Evolutionary conservation across 2,888 invertebrate genomes (phyloP), one percentile per base, ranked within the genome.

Genomic region (Kryphioiulus occultus): DNA sequence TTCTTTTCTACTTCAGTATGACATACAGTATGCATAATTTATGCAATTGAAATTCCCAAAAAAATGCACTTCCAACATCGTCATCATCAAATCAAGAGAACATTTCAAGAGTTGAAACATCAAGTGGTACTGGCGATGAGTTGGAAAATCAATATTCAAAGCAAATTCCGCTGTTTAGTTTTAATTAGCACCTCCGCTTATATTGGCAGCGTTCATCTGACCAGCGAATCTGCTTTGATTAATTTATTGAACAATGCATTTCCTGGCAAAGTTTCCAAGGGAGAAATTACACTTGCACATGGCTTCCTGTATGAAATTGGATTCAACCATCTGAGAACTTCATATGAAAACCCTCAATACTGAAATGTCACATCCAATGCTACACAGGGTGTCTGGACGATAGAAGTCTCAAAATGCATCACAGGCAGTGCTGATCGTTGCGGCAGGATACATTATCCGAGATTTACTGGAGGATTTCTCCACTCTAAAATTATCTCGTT

Each of bases 361-460:
- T 22, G 19, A 22, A 22, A 68, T 68, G 59, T 22, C 22, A 22
- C 59, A 68, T 68, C 22, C 10, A 68, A 22, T 22, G 59, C 22
- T 26, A 19, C 59, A 22, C 59, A 68, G 59, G 22, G 59, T 68
- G 59, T 68, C 22, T 22, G 59, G 59, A 68, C 59, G 2, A 59
- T 59, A 59, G 2, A n/a, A 1, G 39, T n/a, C n/a, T 59, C 4
- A 22, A 68, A 68, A 68, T 68, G 59, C 59, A 68, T 68, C 59
- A 22, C 10, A 7, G 59, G 22, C 59, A 22, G 19, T 19, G 22
- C n/a, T n/a, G 53, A n/a, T 53, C 53, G n/a, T 53, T 53, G 19
- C 53, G 53, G 53, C 59, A 68, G 59, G 59, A 68, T 68, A 68
- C 59, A 68, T 68, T 68, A 68, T 68, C 59, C 59, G 59, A 68